Evolutionary conservation across 1,140 invertebrate species (phyloP).

Genomic region (Papilio aristodemus): DNA sequence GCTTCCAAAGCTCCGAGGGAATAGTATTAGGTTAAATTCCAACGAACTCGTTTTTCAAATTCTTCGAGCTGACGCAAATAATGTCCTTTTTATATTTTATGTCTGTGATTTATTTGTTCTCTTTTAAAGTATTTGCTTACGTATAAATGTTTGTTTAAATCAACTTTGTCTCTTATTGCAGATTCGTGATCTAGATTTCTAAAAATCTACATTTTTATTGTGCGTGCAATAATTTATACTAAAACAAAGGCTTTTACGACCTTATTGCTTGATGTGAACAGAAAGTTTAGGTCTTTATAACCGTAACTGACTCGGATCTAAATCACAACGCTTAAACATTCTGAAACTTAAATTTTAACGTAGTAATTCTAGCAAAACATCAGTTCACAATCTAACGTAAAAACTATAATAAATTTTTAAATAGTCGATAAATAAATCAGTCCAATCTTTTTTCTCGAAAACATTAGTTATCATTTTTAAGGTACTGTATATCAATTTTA

Average conservation of each 20-base stretch:
- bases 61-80: conserved; percentile 17
- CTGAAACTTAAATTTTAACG: no score
- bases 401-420: no score
- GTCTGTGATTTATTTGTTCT: conserved; percentile 23
- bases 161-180: not conserved
- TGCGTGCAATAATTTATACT: not conserved
- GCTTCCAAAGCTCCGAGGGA: conserved; percentile 7
- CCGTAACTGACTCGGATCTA: no score
- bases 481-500: no score
- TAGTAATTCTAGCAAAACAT: no score
- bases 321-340: no score
- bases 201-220: conserved; percentile 8
- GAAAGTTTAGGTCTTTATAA: no score
- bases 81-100: conserved; percentile 31
- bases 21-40: conserved; percentile 25
- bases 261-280: not conserved
- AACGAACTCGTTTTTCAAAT: conserved; percentile 31
- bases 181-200: not conserved
- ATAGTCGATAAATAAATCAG: no score
- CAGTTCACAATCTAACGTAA: no score
- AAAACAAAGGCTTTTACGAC: not conserved
- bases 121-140: conserved; percentile 20
- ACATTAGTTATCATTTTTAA: no score
- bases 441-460: no score
- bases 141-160: conserved; percentile 1